These are phyloP conservation scores for Podarcis siculus DNA, from an alignment of 2,797 vertebrate genomes.

Conservation along the genomic window DNA sequence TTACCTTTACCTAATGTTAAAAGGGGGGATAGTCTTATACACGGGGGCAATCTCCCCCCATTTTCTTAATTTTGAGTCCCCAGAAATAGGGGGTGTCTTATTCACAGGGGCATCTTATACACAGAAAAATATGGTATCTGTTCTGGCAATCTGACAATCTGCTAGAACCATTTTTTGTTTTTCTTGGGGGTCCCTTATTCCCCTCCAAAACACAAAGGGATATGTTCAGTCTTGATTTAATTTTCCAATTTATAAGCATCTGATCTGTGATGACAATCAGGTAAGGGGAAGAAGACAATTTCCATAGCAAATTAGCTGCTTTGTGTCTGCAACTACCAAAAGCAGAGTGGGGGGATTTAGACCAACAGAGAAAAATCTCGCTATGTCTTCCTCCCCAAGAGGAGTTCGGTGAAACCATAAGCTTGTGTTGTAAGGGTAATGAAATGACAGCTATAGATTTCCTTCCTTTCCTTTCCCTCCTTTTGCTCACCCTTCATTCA, in stretches of 20 bases:
- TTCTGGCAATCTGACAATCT: neutral
- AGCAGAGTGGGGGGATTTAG: neutral
- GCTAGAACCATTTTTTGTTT: neutral
- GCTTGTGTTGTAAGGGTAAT: neutral
- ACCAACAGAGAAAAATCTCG: neutral
- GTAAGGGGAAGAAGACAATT: neutral
- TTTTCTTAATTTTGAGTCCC: too few species aligned
- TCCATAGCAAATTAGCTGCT: neutral
- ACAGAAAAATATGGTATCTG: neutral
- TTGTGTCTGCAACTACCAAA: neutral
- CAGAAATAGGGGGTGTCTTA: too few species aligned
- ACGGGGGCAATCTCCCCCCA: too few species aligned
- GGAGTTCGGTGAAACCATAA: neutral
- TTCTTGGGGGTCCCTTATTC: neutral
- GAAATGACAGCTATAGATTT: neutral
- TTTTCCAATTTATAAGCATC: conserved; percentile 17
- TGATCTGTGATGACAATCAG: conserved; percentile 10
- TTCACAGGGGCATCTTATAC: too few species aligned
- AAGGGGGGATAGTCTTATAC: too few species aligned
- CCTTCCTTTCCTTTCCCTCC: neutral
- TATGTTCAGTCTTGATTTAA: conserved; percentile 12
- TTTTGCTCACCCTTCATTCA: neutral
- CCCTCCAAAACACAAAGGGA: neutral
- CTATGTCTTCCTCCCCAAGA: neutral
- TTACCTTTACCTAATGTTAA: too few species aligned